These are phyloP conservation scores for Sarcophaga peregrina DNA, from an alignment of 1,140 invertebrate genomes.

Conservation along the genomic window DNA sequence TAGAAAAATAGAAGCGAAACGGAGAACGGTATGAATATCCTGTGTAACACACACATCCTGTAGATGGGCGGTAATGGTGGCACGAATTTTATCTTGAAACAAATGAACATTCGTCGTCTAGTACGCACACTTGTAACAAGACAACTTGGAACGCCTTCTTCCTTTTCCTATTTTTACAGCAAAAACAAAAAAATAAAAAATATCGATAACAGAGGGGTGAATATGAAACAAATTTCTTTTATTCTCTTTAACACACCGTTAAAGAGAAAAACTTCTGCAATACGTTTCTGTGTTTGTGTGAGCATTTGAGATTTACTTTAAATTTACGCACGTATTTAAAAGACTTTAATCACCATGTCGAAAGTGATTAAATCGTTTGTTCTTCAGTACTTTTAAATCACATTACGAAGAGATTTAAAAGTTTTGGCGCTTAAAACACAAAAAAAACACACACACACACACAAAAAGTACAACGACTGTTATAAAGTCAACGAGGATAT, in stretches of 20 bases:
- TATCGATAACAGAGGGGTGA: not conserved
- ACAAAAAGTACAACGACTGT: not conserved
- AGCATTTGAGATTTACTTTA: not conserved
- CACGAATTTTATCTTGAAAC: not conserved
- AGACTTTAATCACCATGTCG: constrained; percentile 37
- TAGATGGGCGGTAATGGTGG: not conserved
- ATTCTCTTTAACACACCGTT: constrained; percentile 6
- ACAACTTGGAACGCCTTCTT: constrained; percentile 14
- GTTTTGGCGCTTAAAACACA: not conserved
- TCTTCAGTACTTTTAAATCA: not conserved
- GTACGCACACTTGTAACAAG: not conserved
- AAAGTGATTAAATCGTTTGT: constrained; percentile 35
- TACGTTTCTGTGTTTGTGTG: not conserved
- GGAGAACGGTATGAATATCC: not conserved
- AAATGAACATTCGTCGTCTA: not conserved
- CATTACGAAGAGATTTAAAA: constrained; percentile 6
- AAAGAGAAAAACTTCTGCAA: not conserved
- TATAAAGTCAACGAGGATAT: not conserved
- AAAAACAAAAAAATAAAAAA: not conserved
- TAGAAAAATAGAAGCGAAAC: not conserved
- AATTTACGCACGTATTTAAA: not conserved
- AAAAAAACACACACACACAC: not conserved
- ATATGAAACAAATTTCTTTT: not conserved
- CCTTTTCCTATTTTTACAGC: constrained; percentile 5
- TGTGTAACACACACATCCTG: not conserved